phyloP scores from a whole-genome alignment of 2,113 vertebrate species.

The Rallus limicola region DNA sequence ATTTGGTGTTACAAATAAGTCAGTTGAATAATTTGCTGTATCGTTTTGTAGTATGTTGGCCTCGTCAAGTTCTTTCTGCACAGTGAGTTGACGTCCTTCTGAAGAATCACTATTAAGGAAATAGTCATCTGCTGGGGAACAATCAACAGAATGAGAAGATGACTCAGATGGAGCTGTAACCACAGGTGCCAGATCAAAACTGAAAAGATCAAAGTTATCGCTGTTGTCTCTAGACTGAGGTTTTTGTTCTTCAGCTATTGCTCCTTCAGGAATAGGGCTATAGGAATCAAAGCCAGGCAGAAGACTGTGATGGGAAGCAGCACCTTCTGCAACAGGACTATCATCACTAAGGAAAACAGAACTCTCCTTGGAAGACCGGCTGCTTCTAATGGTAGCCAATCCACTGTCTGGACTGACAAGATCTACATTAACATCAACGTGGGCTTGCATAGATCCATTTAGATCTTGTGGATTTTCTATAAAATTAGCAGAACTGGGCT shows the following conservation, averaged over 20 bases:
- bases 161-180: conserved; percentile 72
- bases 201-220: conserved; percentile 85
- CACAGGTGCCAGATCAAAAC: conserved; percentile 80
- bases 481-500: conserved; percentile 78
- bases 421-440: conserved; percentile 82
- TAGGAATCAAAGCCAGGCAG: conserved; percentile 83
- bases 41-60: conserved; percentile 49
- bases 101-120: conserved; percentile 77
- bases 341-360: conserved; percentile 96
- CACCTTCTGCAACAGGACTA: conserved; percentile 85
- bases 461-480: conserved; percentile 79
- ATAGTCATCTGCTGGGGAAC: conserved; percentile 77
- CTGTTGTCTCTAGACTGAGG: conserved; percentile 69
- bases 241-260: conserved; percentile 82
- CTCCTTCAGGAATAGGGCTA: conserved; percentile 81
- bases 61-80: conserved; percentile 60
- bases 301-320: conserved; percentile 81
- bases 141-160: conserved; percentile 76
- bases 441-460: conserved; percentile 76
- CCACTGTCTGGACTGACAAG: conserved; percentile 93
- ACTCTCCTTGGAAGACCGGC: conserved; percentile 93
- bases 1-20: conserved; percentile 49
- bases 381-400: conserved; percentile 91
- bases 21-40: conserved; percentile 75
- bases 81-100: conserved; percentile 67